Percentiles rank a stretch among this genome's conserved stretches.
phyloP scores from a whole-genome alignment of 2,888 invertebrate species.

The Uloborus plumipes region DNA sequence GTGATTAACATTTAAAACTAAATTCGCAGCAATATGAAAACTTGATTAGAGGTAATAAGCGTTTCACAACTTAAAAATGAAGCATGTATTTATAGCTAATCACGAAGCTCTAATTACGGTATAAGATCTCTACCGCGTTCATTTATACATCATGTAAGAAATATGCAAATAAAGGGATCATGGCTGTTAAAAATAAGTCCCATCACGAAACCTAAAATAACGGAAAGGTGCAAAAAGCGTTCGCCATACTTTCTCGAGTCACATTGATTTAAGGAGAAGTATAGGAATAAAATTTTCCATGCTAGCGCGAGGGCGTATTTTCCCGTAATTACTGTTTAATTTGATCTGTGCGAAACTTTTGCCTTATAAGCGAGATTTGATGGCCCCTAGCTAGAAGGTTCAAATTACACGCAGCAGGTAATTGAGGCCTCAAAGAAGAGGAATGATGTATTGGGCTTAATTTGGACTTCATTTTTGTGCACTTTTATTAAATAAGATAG shows the following conservation, averaged over 20 bases:
- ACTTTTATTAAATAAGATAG: constrained; percentile 60
- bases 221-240: not conserved
- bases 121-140: no score
- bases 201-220: not conserved
- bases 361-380: constrained; percentile 58
- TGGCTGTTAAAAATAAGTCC: not conserved
- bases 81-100: no score
- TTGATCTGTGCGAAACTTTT: constrained; percentile 47
- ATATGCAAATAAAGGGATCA: no score
- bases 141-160: no score
- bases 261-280: constrained; percentile 4
- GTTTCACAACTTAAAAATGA: no score
- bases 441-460: constrained; percentile 55
- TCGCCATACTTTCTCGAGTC: not conserved
- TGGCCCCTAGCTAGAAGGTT: constrained; percentile 31
- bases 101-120: no score
- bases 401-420: constrained; percentile 51
- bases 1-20: no score
- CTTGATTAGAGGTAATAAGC: no score
- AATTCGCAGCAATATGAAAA: no score
- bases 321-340: constrained; percentile 63
- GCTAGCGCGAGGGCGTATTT: constrained; percentile 40
- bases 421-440: constrained; percentile 41
- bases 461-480: constrained; percentile 50
- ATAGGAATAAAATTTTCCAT: constrained; percentile 15